Base-by-base conservation (phyloP, 2,113 vertebrate genomes). In the Sebastes schlegelii region DNA sequence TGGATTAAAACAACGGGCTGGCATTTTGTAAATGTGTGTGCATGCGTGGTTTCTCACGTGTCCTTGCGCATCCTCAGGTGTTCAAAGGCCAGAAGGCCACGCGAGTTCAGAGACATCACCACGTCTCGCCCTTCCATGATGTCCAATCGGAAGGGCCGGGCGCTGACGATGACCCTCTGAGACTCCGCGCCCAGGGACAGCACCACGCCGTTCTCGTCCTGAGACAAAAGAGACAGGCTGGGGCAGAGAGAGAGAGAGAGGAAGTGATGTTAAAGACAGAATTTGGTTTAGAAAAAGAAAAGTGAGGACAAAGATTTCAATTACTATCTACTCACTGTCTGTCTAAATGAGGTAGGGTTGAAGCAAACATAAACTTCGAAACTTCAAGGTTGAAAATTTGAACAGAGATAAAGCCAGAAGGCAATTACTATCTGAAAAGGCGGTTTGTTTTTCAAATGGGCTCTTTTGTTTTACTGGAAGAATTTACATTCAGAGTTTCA, bases 21-120 rank as follows among this genome's bases (percentile, higher is more conserved):
- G 26, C 65, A 82, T 91, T 34, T 87, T 83, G 52, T 54, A 48
- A 75, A 70, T 14, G 83, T 87, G 85, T 74, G 80, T 88, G 88
- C 67, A 85, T 79, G 86, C 43, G 79, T 83, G 70, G 80, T 76
- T 67, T 88, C 91, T 94, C 96, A 98, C 98, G 97, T 97, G 96
- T 97, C 97, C 96, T 96, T 96, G 90, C 96, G 96, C 46, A 93
- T 94, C 76, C 97, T 95, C 83, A 98, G 95, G 70, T 97, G 97
- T 90, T 99, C 98, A 9, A 98, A 97, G 26, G 94, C 92, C 84
- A 98, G 89, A 58, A 99, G 96, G 65, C 98, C 98, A 0, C 97
- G 96, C 0, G 98, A 97, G 84, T 99, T 99, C 74, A 99, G 93
- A 12, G 97, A 98, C 89, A 98, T 93, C 83, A 99, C 94, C 77